Conservation (phyloP, 2,797 vertebrate species). For the Macroramphosus scolopax region DNA sequence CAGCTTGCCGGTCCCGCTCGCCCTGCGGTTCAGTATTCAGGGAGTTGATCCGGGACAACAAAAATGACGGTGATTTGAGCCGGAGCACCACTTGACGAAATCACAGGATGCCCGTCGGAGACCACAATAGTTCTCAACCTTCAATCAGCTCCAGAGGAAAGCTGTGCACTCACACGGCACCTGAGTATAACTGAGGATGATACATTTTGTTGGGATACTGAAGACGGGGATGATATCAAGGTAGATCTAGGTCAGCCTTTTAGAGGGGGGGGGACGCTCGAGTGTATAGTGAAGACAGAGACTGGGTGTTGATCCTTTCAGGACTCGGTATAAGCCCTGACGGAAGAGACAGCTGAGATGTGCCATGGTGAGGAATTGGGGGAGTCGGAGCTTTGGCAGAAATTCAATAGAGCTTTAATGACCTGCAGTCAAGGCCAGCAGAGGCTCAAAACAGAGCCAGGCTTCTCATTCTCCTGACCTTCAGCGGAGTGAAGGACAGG, state of each 20-base stretch:
- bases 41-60: conserved; percentile 40
- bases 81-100: conserved; percentile 39
- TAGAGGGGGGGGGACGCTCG: conserved; percentile 25
- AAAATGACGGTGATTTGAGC: conserved; percentile 18
- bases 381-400: conserved; percentile 72
- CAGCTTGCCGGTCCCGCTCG: conserved; percentile 27
- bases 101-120: conserved; percentile 29
- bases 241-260: conserved; percentile 32
- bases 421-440: conserved; percentile 64
- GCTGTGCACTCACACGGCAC: conserved; percentile 12
- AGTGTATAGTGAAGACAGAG: conserved; percentile 35
- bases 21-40: conserved; percentile 19
- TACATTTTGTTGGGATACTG: conserved; percentile 23
- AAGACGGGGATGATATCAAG: conserved; percentile 29
- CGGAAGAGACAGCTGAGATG: conserved; percentile 62
- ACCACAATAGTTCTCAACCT: conserved; percentile 27
- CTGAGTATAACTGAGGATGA: conserved; percentile 17
- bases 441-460: conserved; percentile 61
- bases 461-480: conserved; percentile 67
- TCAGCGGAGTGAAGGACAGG: conserved; percentile 54
- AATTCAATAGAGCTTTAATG: conserved; percentile 80
- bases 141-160: conserved; percentile 10
- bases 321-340: conserved; percentile 59
- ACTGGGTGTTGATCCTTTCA: conserved; percentile 52
- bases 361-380: conserved; percentile 64